A percentile compares a stretch with the other conserved stretches of the same genome.
Evolutionary conservation across 2,888 invertebrate genomes (phyloP).

Genomic region (Lepidonotus clava): DNA sequence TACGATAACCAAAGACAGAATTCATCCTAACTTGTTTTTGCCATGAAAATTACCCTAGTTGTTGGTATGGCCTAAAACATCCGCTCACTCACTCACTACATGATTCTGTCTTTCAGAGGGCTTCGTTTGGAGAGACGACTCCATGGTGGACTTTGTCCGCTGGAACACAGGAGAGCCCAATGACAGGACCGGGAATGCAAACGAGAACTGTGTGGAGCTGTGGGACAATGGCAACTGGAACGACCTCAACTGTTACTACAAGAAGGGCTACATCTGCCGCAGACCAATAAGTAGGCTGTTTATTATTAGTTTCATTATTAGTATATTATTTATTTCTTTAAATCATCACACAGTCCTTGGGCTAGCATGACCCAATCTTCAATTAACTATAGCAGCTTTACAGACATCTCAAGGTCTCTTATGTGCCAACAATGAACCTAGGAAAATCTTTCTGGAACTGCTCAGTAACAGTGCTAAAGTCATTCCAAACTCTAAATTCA

Average conservation of each 20-base stretch:
- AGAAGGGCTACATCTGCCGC: slow-evolving; percentile 6
- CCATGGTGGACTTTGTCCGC: neutral
- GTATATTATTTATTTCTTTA: neutral
- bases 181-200: neutral
- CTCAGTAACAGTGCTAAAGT: no score
- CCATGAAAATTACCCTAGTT: no score
- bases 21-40: no score
- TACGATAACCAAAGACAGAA: no score
- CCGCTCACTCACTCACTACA: no score
- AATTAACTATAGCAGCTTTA: no score
- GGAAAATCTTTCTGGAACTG: no score
- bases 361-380: neutral
- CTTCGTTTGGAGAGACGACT: slow-evolving; percentile 31
- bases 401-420: no score
- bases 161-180: slow-evolving; percentile 29
- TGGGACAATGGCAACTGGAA: slow-evolving; percentile 23
- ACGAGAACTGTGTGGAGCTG: slow-evolving; percentile 38
- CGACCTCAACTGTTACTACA: slow-evolving; percentile 28
- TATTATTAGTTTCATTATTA: neutral
- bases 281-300: neutral
- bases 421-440: no score
- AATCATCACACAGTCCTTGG: neutral
- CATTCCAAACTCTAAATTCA: no score
- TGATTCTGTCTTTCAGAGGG: no score
- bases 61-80: no score